Evolutionary conservation across 2,888 invertebrate genomes (phyloP).

Genomic region (Eueremaeus valkanovi): DNA sequence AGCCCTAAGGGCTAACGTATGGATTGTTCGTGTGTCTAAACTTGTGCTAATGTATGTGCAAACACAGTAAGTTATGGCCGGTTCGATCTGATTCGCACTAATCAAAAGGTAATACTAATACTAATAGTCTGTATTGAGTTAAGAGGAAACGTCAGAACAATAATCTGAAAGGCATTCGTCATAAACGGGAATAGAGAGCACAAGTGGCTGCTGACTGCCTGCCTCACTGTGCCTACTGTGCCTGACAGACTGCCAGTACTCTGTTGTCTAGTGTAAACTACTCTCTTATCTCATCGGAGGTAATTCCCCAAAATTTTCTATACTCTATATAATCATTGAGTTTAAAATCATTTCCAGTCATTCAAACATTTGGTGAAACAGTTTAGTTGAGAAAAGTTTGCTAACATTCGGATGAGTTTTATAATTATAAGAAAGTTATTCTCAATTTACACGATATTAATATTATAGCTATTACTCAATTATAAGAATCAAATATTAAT

Average conservation of each 20-base stretch:
- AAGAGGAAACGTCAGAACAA: conserved; percentile 20
- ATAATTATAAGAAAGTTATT: background rate
- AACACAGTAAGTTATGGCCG: conserved; percentile 26
- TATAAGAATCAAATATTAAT: background rate
- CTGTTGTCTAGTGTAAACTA: too few relatives aligned
- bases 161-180: background rate
- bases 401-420: too few relatives aligned
- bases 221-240: too few relatives aligned
- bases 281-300: background rate
- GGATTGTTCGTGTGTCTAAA: background rate
- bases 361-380: background rate
- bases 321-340: background rate
- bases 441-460: too few relatives aligned
- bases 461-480: background rate
- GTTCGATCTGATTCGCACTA: background rate
- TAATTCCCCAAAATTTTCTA: background rate
- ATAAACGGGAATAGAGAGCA: conserved; percentile 22
- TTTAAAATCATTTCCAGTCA: background rate
- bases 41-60: background rate
- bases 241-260: too few relatives aligned
- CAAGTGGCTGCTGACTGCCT: background rate
- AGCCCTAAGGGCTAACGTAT: conserved; percentile 3
- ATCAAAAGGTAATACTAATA: background rate
- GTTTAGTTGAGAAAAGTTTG: too few relatives aligned
- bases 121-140: too few relatives aligned